A percentile compares a stretch with the other conserved stretches of the same genome.
phyloP scores from a whole-genome alignment of 2,113 vertebrate genomes.

The Madoqua kirkii region DNA sequence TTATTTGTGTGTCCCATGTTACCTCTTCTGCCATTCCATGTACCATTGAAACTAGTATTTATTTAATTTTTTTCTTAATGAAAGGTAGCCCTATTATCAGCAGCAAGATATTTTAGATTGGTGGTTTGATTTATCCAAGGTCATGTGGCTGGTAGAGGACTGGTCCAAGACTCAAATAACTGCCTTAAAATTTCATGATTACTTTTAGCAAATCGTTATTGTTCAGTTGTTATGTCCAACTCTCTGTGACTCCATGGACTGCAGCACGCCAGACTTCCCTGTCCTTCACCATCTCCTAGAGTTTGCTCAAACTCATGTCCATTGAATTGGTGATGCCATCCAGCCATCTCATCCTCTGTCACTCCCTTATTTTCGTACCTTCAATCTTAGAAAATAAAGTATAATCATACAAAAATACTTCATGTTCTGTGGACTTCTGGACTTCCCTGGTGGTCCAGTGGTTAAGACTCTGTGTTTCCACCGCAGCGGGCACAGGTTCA shows the following conservation, averaged over 20 bases:
- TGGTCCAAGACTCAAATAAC: background rate
- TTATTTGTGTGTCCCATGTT: background rate
- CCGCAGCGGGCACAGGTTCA: accelerated
- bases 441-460: background rate
- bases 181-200: background rate
- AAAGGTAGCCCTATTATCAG: background rate
- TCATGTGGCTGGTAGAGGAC: accelerated
- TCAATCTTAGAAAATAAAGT: background rate
- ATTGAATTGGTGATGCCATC: background rate
- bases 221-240: background rate
- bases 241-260: background rate
- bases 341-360: background rate
- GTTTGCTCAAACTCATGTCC: background rate
- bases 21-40: background rate
- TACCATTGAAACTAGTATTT: background rate
- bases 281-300: background rate
- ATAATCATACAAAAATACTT: background rate
- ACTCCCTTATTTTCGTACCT: background rate
- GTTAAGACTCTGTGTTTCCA: background rate
- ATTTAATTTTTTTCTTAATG: background rate
- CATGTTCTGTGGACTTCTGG: background rate
- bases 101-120: background rate
- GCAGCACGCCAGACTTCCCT: background rate
- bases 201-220: background rate
- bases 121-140: background rate